Conservation (phyloP, 1,140 invertebrate genomes). For the Homalodisca vitripennis region DNA sequence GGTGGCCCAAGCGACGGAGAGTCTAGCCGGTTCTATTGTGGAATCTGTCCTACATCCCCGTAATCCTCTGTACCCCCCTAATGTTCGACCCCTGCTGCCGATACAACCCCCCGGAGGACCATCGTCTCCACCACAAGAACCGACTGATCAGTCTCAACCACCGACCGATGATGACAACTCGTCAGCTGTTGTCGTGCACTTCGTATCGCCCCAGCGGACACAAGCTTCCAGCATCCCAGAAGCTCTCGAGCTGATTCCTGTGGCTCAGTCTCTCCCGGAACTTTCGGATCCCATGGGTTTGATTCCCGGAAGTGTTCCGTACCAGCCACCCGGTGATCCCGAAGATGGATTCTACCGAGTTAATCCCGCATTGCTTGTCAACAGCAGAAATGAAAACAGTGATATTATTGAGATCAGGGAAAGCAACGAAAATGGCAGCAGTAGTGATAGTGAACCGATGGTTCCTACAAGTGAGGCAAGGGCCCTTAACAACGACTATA, state of each 20-base stretch:
- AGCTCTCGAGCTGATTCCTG: constrained; percentile 11
- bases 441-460: not conserved
- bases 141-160: not conserved
- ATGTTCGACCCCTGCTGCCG: not conserved
- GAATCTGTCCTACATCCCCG: constrained; percentile 48
- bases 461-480: not conserved
- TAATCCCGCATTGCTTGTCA: not conserved
- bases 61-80: too few species aligned
- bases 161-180: not conserved
- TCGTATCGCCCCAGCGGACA: not conserved
- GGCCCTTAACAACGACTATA: not conserved
- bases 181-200: not conserved
- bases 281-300: constrained; percentile 27
- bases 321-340: constrained; percentile 15
- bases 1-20: constrained; percentile 44
- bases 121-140: constrained; percentile 17
- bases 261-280: not conserved
- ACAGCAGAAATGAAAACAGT: not conserved
- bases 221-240: constrained; percentile 13
- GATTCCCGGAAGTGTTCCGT: constrained; percentile 30
- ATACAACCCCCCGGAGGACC: constrained; percentile 14
- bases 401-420: not conserved
- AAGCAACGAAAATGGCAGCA: not conserved
- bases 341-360: constrained; percentile 31
- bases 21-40: constrained; percentile 51